Percentiles rank a stretch among this genome's conserved stretches.
These are phyloP conservation scores for Delphinapterus leucas DNA, from an alignment of 2,113 vertebrate genomes.

Conservation along the genomic window DNA sequence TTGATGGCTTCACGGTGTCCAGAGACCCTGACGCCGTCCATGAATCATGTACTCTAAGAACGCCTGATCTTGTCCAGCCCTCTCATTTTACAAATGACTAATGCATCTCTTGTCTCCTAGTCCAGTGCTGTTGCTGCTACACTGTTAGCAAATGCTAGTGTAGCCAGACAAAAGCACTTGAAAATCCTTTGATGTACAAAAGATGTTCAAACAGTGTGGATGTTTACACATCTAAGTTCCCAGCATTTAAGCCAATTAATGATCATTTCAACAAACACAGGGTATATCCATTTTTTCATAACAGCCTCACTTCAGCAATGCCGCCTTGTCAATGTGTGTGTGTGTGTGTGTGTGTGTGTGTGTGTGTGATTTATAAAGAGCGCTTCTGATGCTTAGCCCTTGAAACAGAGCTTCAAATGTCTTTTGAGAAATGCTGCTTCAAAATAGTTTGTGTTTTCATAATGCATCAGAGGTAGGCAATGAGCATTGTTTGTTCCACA, in stretches of 20 bases:
- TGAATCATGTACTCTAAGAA: not conserved
- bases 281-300: not conserved
- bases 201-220: not conserved
- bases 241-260: slow-evolving; percentile 42
- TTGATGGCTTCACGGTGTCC: not conserved
- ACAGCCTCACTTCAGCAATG: not conserved
- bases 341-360: not conserved
- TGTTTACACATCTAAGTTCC: slow-evolving; percentile 53
- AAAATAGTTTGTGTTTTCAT: not conserved
- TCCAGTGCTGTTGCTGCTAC: not conserved
- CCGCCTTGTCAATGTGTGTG: not conserved
- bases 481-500: not conserved
- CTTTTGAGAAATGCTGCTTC: slow-evolving; percentile 35
- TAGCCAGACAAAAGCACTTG: slow-evolving; percentile 41
- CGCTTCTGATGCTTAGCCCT: not conserved
- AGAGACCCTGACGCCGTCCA: not conserved
- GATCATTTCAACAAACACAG: slow-evolving; percentile 43
- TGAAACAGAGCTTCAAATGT: slow-evolving; percentile 11
- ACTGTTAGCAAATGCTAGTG: not conserved
- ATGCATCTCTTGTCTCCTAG: not conserved
- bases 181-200: slow-evolving; percentile 37
- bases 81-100: not conserved
- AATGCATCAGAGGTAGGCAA: not conserved
- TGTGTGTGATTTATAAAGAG: not conserved
- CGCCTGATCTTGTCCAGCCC: not conserved